A percentile compares a stretch with the other conserved stretches of the same genome.
Evolutionary conservation across 2,888 invertebrate species (phyloP).

Genomic region (Galeruca laticollis): DNA sequence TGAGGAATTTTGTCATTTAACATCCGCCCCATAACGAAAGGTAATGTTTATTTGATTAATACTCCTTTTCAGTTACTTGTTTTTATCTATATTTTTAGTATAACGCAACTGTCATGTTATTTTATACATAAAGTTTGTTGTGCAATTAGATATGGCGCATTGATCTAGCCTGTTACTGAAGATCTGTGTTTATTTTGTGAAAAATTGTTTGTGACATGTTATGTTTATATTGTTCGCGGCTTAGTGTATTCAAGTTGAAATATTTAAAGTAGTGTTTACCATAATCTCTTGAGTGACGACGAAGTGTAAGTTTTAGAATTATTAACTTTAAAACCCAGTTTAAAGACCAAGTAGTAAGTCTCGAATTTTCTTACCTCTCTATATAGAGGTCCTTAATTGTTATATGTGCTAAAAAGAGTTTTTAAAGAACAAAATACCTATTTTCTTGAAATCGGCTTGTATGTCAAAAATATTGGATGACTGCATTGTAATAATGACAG

Average conservation of each 20-base stretch:
- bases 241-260: background rate
- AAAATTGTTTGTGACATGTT: background rate
- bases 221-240: background rate
- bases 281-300: background rate
- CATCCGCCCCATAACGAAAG: conserved; percentile 62
- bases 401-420: background rate
- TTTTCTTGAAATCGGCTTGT: background rate
- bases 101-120: conserved; percentile 13
- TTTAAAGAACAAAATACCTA: background rate
- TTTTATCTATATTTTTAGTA: conserved; percentile 17
- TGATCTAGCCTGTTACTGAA: conserved; percentile 24
- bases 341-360: background rate
- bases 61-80: conserved; percentile 26
- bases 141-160: conserved; percentile 52
- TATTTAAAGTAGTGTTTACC: background rate
- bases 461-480: background rate
- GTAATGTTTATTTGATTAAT: conserved; percentile 51
- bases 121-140: conserved; percentile 39
- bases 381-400: background rate
- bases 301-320: background rate
- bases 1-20: conserved; percentile 60
- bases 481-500: background rate
- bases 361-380: background rate
- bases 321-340: background rate
- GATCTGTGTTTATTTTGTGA: conserved; percentile 24